A percentile compares a stretch with the other conserved stretches of the same genome.
phyloP scores from a whole-genome alignment of 1,140 invertebrate genomes.

The Heterodera carotae region DNA sequence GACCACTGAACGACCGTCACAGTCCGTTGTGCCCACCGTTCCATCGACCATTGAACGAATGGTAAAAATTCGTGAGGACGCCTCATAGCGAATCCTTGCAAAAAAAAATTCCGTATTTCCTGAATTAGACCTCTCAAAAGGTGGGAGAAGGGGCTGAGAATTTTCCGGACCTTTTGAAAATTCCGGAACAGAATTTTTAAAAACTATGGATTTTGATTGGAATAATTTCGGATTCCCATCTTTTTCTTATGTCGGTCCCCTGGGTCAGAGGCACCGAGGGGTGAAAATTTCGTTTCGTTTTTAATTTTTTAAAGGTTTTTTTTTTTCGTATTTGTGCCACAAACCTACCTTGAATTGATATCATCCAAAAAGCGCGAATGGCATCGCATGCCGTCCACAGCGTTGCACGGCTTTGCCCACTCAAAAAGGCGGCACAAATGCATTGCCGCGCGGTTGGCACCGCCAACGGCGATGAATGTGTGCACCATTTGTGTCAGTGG shows the following conservation, averaged over 20 bases:
- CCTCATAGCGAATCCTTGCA: slow-evolving; percentile 21
- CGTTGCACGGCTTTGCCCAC: slow-evolving; percentile 25
- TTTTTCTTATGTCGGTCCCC: no score
- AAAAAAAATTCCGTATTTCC: background rate
- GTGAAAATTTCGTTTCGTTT: no score
- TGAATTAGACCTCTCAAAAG: no score
- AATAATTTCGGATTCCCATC: no score
- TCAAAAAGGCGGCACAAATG: slow-evolving; percentile 25
- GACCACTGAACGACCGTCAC: slow-evolving; percentile 17
- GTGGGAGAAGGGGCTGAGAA: background rate
- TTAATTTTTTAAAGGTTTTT: no score
- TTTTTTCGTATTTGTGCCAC: background rate
- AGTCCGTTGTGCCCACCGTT: slow-evolving; percentile 14
- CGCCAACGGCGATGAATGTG: slow-evolving; percentile 51
- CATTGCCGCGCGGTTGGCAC: slow-evolving; percentile 35
- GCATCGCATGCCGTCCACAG: slow-evolving; percentile 37
- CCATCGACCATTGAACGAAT: slow-evolving; percentile 24
- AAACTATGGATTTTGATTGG: no score
- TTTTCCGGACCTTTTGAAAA: background rate
- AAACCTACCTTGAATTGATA: slow-evolving; percentile 31
- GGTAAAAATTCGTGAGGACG: slow-evolving; percentile 11
- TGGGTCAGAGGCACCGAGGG: no score
- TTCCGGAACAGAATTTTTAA: no score
- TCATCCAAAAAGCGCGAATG: slow-evolving; percentile 29
- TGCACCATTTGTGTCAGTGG: slow-evolving; percentile 36